Conservation (phyloP, 2,113 vertebrate species). For the Empidonax traillii region DNA sequence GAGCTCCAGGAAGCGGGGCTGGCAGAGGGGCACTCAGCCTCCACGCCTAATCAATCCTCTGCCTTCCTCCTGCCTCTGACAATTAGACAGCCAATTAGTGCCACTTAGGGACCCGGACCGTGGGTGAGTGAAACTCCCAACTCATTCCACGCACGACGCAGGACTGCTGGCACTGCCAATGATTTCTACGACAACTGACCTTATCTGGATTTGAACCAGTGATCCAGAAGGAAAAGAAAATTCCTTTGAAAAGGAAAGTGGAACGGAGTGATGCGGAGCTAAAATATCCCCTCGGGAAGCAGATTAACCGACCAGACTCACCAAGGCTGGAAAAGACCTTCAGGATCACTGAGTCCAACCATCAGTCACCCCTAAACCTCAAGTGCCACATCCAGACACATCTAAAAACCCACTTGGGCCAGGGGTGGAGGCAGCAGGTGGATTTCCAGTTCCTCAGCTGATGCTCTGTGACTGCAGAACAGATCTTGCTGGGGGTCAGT, state of each 20-base stretch:
- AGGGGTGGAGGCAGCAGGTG: neutral
- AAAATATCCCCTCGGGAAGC: neutral
- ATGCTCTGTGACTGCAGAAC: rapidly evolving
- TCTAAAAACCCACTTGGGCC: neutral
- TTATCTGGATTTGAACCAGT: constrained; percentile 24
- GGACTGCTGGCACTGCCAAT: constrained; percentile 17
- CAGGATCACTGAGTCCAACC: neutral
- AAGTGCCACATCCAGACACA: neutral
- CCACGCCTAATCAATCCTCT: constrained; percentile 53
- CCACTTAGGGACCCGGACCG: constrained; percentile 31
- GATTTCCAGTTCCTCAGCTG: neutral
- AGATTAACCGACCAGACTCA: neutral
- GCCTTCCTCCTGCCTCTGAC: constrained; percentile 26
- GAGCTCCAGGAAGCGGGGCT: neutral
- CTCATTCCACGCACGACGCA: constrained; percentile 11
- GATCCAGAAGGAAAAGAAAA: constrained; percentile 20
- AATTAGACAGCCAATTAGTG: constrained; percentile 66
- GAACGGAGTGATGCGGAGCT: neutral
- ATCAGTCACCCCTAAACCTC: neutral
- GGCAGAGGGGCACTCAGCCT: constrained; percentile 53
- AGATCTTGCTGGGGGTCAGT: rapidly evolving
- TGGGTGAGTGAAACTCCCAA: constrained; percentile 32
- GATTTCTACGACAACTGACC: constrained; percentile 53
- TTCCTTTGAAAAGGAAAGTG: neutral
- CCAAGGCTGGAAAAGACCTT: neutral